phyloP scores from a whole-genome alignment of 2,797 vertebrate genomes.

The Euthynnus affinis region DNA sequence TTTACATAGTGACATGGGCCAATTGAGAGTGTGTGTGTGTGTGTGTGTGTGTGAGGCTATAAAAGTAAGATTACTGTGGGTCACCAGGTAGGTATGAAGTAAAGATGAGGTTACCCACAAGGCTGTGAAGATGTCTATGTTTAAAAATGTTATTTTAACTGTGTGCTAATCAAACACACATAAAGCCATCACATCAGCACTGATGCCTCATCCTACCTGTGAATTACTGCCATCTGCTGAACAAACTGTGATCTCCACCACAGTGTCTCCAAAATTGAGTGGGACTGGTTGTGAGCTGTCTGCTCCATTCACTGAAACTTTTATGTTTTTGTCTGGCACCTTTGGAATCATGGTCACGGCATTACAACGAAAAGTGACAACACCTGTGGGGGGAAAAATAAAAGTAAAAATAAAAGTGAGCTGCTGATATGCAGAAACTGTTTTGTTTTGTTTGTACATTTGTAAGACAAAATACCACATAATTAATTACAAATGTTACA shows the following conservation, averaged over 20 bases:
- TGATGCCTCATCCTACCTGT: slow-evolving; percentile 64
- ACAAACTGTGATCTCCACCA: slow-evolving; percentile 72
- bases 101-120: background rate
- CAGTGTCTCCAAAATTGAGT: slow-evolving; percentile 74
- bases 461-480: background rate
- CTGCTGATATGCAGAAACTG: background rate
- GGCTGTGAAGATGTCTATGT: background rate
- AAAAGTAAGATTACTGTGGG: background rate
- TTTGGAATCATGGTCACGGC: slow-evolving; percentile 59
- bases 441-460: background rate
- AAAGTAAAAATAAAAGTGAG: background rate
- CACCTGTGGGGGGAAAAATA: slow-evolving; percentile 29
- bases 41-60: background rate
- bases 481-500: background rate
- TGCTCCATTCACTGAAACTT: slow-evolving; percentile 69
- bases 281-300: slow-evolving; percentile 38
- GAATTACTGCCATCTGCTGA: slow-evolving; percentile 85
- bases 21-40: background rate
- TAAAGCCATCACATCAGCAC: background rate
- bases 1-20: background rate
- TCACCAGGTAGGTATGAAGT: background rate
- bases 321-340: slow-evolving; percentile 74
- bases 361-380: slow-evolving; percentile 66
- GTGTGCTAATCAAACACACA: background rate
- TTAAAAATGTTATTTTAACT: background rate